Base-by-base conservation (phyloP, 2,797 vertebrate species). In the Eutrigla gurnardus region DNA sequence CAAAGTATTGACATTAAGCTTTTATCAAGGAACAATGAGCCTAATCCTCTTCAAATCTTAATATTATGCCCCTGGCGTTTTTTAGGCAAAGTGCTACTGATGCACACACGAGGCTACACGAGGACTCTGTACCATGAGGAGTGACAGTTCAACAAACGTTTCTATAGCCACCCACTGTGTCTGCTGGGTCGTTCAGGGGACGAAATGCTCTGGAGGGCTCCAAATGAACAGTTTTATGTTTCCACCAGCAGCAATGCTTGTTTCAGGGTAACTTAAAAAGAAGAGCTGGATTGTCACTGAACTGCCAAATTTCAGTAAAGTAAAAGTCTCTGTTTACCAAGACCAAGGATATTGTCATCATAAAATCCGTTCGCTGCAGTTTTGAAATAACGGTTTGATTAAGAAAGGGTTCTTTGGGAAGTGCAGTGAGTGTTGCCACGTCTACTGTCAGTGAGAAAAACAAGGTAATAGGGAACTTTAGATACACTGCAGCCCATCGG, bases 1-100 rank as follows among this genome's bases (percentile, higher is more conserved):
- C 79, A 79, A 39, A 74, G 65, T 67, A 62, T 69, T 45, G 65
- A 62, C 47, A 67, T 57, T 57, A 57, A 78, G 58, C 49, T 76
- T 73, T 71, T 42, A 68, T 62, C n/a, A 47, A 45, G 40, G 33
- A 67, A 39, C 39, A 75, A 58, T 58, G n/a, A 73, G 45, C 7
- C 12, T 61, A 72, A 77, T 78, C 60, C 52, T 17, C 17, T 50
- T 3, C 0, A 5, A 45, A 64, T 52, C 40, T 40, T 10, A 8
- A 58, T 57, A 32, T 45, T 2, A 60, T 17, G 36, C 66, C 43
- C 3, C 61, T 11, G 42, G 43, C 58, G 25, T 25, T 18, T 54
- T 73, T 80, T 3, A 45, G 49, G 47, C 46, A 57, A 37, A 65
- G 36, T 50, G 35, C 58, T 39, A 9, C 53, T 68, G 64, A 72